A percentile compares a stretch with the other conserved stretches of the same genome.
These are phyloP conservation scores for Uropetala carovei DNA, from an alignment of 2,888 invertebrate genomes.

Conservation along the genomic window DNA sequence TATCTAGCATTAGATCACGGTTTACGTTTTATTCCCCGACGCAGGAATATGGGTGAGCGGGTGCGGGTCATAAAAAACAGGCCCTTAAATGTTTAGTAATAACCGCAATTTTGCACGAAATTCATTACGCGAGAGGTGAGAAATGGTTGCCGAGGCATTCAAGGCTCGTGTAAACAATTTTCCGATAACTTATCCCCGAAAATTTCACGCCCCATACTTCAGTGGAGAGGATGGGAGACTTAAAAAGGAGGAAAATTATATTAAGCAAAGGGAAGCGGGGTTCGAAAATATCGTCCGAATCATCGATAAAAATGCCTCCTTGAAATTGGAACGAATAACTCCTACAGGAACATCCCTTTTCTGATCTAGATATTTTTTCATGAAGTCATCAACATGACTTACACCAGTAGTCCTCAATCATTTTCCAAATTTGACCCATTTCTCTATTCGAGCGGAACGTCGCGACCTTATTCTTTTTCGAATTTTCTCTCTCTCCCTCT, in stretches of 20 bases:
- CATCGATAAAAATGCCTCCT: neutral
- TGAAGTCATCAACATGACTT: neutral
- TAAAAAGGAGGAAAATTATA: too few species aligned
- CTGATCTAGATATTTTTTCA: neutral
- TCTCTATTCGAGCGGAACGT: neutral
- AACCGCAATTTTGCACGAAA: neutral
- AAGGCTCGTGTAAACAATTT: neutral
- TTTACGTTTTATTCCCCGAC: neutral
- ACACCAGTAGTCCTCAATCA: neutral
- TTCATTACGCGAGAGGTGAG: neutral
- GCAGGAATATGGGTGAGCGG: too few species aligned
- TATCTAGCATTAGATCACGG: neutral
- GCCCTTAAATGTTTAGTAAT: neutral
- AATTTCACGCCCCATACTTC: too few species aligned
- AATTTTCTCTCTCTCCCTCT: neutral
- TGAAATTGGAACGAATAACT: neutral
- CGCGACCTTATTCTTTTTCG: neutral
- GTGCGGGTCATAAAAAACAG: neutral
- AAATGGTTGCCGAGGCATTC: neutral
- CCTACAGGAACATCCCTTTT: neutral
- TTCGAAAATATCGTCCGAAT: too few species aligned
- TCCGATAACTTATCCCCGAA: too few species aligned
- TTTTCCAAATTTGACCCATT: slow-evolving; percentile 21
- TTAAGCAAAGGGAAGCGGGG: too few species aligned
- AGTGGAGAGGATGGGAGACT: too few species aligned